phyloP scores from a whole-genome alignment of 2,797 vertebrate species.

The Smutsia gigantea region DNA sequence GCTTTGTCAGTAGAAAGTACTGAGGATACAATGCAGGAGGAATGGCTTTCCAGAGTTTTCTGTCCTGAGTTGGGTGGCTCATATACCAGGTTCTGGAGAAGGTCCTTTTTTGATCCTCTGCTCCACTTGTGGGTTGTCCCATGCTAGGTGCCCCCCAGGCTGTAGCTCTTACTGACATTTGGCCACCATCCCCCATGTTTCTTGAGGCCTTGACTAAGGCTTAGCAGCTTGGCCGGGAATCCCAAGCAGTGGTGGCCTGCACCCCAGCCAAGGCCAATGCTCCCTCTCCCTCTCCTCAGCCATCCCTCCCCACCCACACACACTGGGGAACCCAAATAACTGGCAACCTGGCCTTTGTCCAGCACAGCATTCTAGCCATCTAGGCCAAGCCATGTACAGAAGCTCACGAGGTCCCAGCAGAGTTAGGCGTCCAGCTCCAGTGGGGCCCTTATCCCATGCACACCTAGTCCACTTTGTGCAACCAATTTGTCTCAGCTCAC shows the following conservation, averaged over 20 bases:
- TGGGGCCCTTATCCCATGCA: neutral
- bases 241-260: neutral
- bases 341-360: neutral
- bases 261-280: neutral
- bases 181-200: neutral
- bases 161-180: neutral
- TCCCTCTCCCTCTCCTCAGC: neutral
- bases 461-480: no score
- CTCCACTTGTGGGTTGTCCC: neutral
- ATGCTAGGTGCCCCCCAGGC: no score
- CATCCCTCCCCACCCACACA: accelerated
- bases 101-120: neutral
- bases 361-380: neutral
- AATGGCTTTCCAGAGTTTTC: neutral
- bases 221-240: neutral
- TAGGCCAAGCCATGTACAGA: neutral
- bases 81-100: neutral
- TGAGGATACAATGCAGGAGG: neutral
- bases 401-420: neutral
- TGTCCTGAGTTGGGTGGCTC: neutral
- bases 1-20: neutral
- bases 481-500: neutral
- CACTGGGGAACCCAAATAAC: neutral
- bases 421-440: neutral
- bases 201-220: neutral